Evolutionary conservation across 2,113 vertebrate genomes (phyloP).

Genomic region (Lathamus discolor): DNA sequence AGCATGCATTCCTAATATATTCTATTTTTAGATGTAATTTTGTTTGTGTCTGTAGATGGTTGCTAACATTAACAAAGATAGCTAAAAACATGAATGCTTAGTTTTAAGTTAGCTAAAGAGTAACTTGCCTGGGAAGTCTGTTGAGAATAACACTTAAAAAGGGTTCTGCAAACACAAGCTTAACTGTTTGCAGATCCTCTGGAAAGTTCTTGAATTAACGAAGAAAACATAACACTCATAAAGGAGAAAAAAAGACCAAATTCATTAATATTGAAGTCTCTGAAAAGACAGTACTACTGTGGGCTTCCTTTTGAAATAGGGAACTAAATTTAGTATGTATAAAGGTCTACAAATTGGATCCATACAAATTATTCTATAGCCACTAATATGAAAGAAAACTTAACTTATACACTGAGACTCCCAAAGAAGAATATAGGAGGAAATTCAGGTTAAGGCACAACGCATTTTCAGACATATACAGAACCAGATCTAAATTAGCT

Average conservation of each 20-base stretch:
- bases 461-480: not conserved
- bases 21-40: not conserved
- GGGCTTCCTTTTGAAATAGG: not conserved
- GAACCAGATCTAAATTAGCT: not conserved
- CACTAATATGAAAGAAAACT: not conserved
- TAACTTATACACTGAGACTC: not conserved
- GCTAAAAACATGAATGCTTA: not conserved
- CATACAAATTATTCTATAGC: not conserved
- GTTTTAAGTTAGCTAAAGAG: not conserved
- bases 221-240: not conserved
- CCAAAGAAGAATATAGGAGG: not conserved
- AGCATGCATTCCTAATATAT: not conserved
- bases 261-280: not conserved
- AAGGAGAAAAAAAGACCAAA: not conserved
- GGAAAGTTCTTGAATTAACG: not conserved
- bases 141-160: not conserved
- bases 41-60: not conserved
- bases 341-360: not conserved
- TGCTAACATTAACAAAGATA: not conserved
- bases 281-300: not conserved
- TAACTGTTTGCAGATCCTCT: not conserved
- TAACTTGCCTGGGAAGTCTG: not conserved
- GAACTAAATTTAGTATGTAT: not conserved
- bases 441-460: not conserved
- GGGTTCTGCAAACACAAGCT: not conserved